Evolutionary conservation across 2,888 invertebrate species (phyloP).

Genomic region (Philaethria dido): DNA sequence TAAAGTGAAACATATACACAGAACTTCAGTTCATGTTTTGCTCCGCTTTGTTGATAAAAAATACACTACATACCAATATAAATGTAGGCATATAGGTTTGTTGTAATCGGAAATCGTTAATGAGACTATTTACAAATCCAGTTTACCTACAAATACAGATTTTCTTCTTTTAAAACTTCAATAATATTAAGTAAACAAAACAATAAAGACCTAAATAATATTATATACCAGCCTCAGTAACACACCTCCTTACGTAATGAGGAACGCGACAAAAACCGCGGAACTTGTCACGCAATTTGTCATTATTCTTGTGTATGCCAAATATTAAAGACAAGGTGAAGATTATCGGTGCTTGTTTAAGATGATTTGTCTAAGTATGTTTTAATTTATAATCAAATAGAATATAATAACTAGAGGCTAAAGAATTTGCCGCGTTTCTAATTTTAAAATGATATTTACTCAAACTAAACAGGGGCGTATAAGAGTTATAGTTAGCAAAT

Average conservation of each 20-base stretch:
- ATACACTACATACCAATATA: background rate
- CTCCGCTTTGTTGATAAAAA: background rate
- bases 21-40: background rate
- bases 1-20: background rate
- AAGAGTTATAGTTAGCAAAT: background rate
- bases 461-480: too few relatives aligned
- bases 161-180: background rate
- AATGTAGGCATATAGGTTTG: background rate
- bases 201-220: slow-evolving; percentile 21
- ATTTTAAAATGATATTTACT: background rate
- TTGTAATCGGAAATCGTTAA: background rate
- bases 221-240: slow-evolving; percentile 37
- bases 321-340: slow-evolving; percentile 45
- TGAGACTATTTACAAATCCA: background rate
- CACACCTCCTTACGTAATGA: slow-evolving; percentile 46
- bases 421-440: background rate
- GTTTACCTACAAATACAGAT: too few relatives aligned
- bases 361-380: background rate
- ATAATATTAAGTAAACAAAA: background rate
- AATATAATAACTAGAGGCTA: background rate
- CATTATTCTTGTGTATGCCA: slow-evolving; percentile 48
- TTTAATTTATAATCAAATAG: background rate
- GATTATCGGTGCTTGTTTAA: slow-evolving; percentile 20
- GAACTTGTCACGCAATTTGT: slow-evolving; percentile 50
- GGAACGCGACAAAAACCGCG: slow-evolving; percentile 52